Conservation (phyloP, 2,113 vertebrate species). For the Aythya baeri region DNA sequence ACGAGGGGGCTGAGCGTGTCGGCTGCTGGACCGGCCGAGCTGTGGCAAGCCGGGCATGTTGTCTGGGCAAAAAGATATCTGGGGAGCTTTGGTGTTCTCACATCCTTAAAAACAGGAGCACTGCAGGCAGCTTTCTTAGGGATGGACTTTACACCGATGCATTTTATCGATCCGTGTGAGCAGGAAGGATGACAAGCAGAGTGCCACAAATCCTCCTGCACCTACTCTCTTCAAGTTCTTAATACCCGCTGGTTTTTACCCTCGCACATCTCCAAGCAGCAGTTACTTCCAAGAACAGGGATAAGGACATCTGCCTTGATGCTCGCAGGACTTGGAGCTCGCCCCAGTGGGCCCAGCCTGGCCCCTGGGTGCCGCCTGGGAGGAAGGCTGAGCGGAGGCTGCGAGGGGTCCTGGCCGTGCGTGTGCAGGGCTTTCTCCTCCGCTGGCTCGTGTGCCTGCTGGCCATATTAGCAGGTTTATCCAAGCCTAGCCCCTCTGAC, state of each 20-base stretch:
- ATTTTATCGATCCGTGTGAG: neutral
- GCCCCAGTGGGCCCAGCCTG: neutral
- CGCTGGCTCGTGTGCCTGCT: slow-evolving; percentile 27
- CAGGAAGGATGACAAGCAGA: neutral
- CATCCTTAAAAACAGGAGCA: slow-evolving; percentile 18
- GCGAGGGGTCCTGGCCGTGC: neutral
- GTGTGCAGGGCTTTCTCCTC: neutral
- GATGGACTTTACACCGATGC: slow-evolving; percentile 6
- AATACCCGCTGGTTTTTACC: neutral
- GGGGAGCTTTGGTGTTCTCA: neutral
- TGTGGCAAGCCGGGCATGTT: neutral
- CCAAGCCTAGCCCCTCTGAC: slow-evolving; percentile 62
- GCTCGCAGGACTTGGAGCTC: neutral
- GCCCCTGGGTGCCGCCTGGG: too few species aligned
- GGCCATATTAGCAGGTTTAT: slow-evolving; percentile 64
- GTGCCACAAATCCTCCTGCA: neutral
- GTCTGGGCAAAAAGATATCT: neutral
- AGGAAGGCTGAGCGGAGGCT: neutral
- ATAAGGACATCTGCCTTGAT: neutral
- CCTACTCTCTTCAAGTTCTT: slow-evolving; percentile 29
- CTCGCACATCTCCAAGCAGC: slow-evolving; percentile 2
- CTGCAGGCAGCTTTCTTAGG: slow-evolving; percentile 11
- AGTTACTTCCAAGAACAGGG: slow-evolving; percentile 12
- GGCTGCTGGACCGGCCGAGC: neutral
- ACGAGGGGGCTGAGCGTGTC: neutral